Evolutionary conservation across 2,797 vertebrate species (phyloP), one percentile per base, ranked within the genome.

Genomic region (Trematocara caparti): DNA sequence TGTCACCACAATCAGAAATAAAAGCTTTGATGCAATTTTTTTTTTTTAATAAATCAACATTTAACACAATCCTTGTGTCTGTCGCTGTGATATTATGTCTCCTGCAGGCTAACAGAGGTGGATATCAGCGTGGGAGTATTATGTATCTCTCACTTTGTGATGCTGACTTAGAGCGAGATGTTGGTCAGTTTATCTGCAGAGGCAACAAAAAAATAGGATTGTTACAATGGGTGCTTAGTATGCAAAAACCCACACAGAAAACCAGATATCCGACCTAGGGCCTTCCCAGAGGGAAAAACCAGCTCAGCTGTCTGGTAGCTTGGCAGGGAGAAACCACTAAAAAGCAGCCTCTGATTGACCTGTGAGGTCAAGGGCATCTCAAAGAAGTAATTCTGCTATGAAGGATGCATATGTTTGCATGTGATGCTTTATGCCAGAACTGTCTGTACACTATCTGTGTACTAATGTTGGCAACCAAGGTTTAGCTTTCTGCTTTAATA

Each of bases 81-180:
- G 49, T 51, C 19, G 3, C 11, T 74, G 50, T 75, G 80, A 81
- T 85, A 53, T 36, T 74, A 24, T 49, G 80, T 75, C 48, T 57
- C 34, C 36, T 72, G 53, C 19, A 75, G 69, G 78, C 40, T 72
- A 48, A 36, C 76, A 75, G 55, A 81, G 71, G 34, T 51, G 34
- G 66, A 79, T 86, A 75, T 77, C 71, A 84, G 79, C 17, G 84
- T 91, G 83, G 85, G 89, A 92, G 79, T 78, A 10, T 75, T 78
- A 40, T 87, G 3, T 32, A n/a, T 72, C 27, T 78, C 24, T 78
- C 34, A 76, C 74, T 75, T 50, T 73, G 43, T 51, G 38, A 82
- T 38, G 51, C 79, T 80, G 75, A 8, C 84, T 72, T 55, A 55
- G 74, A 86, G 83, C 49, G 87, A 91, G 84, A 92, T 92, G 89